These are phyloP conservation scores for Siniperca scherzeri DNA, from an alignment of 2,797 vertebrate species.

Conservation along the genomic window DNA sequence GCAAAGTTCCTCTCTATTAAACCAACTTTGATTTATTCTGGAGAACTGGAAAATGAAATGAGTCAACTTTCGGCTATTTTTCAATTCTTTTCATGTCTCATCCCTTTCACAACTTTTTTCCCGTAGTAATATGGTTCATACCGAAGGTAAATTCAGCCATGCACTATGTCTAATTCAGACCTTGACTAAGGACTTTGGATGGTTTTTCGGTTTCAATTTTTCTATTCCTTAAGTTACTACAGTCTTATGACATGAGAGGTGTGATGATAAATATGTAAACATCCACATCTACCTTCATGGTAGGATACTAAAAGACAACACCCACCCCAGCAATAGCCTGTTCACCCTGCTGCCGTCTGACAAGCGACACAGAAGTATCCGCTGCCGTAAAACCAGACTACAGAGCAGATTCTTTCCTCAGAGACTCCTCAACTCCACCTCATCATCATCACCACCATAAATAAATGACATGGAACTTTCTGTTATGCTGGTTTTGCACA, in stretches of 20 bases:
- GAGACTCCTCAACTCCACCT: too few relatives aligned
- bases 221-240: not conserved
- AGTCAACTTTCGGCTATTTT: slow-evolving; percentile 44
- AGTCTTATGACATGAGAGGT: not conserved
- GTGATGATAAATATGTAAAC: not conserved
- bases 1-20: slow-evolving; percentile 68
- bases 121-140: slow-evolving; percentile 19
- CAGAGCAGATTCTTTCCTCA: too few relatives aligned
- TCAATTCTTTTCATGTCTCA: slow-evolving; percentile 38
- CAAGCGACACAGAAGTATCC: too few relatives aligned
- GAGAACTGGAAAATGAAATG: slow-evolving; percentile 59
- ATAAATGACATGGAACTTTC: too few relatives aligned
- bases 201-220: not conserved
- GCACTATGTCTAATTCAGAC: slow-evolving; percentile 17
- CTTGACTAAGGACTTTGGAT: slow-evolving; percentile 7
- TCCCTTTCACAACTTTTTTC: slow-evolving; percentile 27
- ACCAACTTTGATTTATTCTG: slow-evolving; percentile 69
- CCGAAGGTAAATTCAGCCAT: slow-evolving; percentile 13
- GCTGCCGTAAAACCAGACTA: too few relatives aligned
- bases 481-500: too few relatives aligned
- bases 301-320: too few relatives aligned
- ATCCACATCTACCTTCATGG: not conserved
- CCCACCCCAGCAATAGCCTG: too few relatives aligned
- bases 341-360: too few relatives aligned
- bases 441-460: too few relatives aligned